These are phyloP conservation scores for Eilema depressum DNA, from an alignment of 2,888 invertebrate species.

Conservation along the genomic window DNA sequence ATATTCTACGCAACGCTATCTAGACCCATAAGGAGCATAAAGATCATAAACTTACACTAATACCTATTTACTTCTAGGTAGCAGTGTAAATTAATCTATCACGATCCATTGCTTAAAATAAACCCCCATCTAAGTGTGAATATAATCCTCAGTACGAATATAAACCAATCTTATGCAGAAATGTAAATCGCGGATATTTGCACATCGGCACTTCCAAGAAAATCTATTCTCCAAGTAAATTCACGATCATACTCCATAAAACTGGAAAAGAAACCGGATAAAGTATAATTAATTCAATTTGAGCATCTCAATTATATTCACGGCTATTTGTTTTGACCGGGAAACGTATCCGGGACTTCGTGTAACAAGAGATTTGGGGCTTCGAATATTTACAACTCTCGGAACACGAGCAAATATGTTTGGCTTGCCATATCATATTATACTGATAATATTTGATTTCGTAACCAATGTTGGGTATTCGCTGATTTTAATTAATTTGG, in stretches of 20 bases:
- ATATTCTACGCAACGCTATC: no score
- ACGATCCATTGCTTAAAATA: background rate
- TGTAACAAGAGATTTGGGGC: slow-evolving; percentile 68
- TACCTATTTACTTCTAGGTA: background rate
- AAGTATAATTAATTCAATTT: slow-evolving; percentile 55
- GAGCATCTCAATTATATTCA: slow-evolving; percentile 57
- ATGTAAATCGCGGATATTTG: background rate
- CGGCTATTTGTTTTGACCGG: slow-evolving; percentile 62
- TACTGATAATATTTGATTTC: slow-evolving; percentile 43
- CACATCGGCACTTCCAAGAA: background rate
- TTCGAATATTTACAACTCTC: slow-evolving; percentile 68
- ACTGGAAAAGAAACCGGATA: slow-evolving; percentile 33
- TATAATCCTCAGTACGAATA: background rate
- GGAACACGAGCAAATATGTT: slow-evolving; percentile 75
- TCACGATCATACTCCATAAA: slow-evolving; percentile 15
- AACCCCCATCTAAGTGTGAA: background rate
- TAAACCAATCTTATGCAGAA: background rate
- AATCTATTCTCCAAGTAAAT: background rate
- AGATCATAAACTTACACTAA: no score
- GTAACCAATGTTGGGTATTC: slow-evolving; percentile 7
- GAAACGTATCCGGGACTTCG: slow-evolving; percentile 56
- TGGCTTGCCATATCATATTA: slow-evolving; percentile 65
- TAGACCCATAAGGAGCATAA: no score
- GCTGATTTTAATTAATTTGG: slow-evolving; percentile 26
- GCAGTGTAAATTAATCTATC: background rate